Base-by-base conservation (phyloP, 2,797 vertebrate genomes). In the Hydrocynus forskahlii region DNA sequence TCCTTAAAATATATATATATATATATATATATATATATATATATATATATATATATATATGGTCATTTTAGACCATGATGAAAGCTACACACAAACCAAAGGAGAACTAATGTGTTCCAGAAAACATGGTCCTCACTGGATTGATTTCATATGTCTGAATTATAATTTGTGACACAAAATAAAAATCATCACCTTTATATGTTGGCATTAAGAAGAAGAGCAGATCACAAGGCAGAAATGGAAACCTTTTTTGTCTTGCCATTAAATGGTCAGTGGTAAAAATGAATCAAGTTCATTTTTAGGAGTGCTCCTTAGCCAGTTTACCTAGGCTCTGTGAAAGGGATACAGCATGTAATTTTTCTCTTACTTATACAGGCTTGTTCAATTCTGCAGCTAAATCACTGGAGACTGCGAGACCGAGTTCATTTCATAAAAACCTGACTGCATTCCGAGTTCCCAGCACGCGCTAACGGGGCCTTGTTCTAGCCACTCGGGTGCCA, bases 401-500 rank as follows among this genome's bases (percentile, higher is more conserved):
- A 38, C 23, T 57, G 19, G 69, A 43, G 48, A 64, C 67, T 5
- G 19, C 12, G 7, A 38, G 5, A 17, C 38, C 19, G 70, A 59
- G 55, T 59, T 74, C 72, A 43, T 60, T 74, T 74, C 55, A 74
- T 21, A 54, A 60, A 45, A 21, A 40, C 2, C 55, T 2, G 19
- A 16, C 72, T 5, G 14, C 29, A 35, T 12, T 64, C 62, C 1
- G 29, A 43, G 64, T 38, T 55, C 52, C 50, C 70, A 55, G 52
- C 13, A 35, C 13, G 29, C 54, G 43, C 60, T 62, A 82, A 82
- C 45, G 64, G 16, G 21, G 50, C 66, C 67, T 81, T 66, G 50
- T 79, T 83, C 75, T 48, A 60, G 50, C 72, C 81, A 70, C 78
- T 62, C 23, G 54, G 66, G 79, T 45, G 43, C 66, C 72, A 79